Base-by-base conservation (phyloP, 1,140 invertebrate species). In the Contarinia nasturtii region DNA sequence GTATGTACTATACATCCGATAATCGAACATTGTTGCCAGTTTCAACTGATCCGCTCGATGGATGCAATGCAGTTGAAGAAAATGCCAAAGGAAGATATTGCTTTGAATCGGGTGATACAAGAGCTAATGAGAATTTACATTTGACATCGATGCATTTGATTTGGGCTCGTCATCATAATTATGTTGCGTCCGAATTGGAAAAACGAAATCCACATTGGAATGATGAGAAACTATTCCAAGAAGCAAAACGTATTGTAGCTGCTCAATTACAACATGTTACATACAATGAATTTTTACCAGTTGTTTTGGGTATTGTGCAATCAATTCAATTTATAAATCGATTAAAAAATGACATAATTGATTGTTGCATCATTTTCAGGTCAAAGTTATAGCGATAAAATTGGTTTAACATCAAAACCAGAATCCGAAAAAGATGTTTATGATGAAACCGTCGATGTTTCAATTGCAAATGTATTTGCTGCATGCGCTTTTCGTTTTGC, bases 401-500 rank as follows among this genome's bases (percentile, higher is more conserved):
- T 75, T 21, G 68, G 75, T n/a, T 55, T 92, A 38, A 70, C 72
- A 40, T 70, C 79, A 0, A 60, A 71, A 12, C 58, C 67, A 10
- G 62, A 59, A 0, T 77, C 80, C 0, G 74, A 74, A 54, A 79
- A 77, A 47, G 60, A 67, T 7, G 72, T 73, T 1, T 91, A 91
- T 60, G 71, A 90, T 52, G 62, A 74, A 0, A 60, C 66, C 7
- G 67, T 86, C 4, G 77, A 98, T 65, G 75, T 92, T 0, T 73
- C 77, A 0, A 79, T 97, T 46, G 77, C 85, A 1, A 96, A 97
- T 65, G 79, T 77, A 55, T 98, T 98, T 69, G 83, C 93, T 0
- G 73, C 87, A 0, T 80, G 91, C 2, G 90, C 83, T 1, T 92
- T 88, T 56, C 67, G 89, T 47, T 96, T 96, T 58, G 92, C 89